Percentiles rank a stretch among this genome's conserved stretches.
Evolutionary conservation across 2,113 vertebrate genomes (phyloP).

Genomic region (Capricornis sumatraensis): DNA sequence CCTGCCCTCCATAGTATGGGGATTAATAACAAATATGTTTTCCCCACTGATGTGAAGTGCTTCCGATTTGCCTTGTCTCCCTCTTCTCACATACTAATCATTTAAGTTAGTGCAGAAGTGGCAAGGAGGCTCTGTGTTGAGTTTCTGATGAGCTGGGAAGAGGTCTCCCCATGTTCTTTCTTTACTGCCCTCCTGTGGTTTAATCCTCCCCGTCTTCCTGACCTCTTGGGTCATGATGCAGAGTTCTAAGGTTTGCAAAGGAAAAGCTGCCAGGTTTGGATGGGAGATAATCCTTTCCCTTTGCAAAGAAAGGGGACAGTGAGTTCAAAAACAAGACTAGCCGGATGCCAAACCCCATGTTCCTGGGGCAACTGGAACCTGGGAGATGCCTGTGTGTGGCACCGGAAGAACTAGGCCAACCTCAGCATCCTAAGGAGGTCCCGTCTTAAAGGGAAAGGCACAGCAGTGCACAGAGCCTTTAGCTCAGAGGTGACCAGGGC

Average conservation of each 20-base stretch:
- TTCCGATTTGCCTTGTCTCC: not conserved
- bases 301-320: not conserved
- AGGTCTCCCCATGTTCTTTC: not conserved
- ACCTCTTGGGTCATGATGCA: not conserved
- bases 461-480: too few species aligned
- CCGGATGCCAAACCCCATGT: not conserved
- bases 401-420: not conserved
- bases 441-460: not conserved
- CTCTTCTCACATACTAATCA: not conserved
- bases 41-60: not conserved
- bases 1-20: not conserved
- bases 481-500: too few species aligned
- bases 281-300: not conserved
- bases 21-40: not conserved
- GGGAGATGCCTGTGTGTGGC: not conserved
- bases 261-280: not conserved
- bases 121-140: not conserved
- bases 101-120: not conserved
- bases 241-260: not conserved
- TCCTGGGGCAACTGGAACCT: not conserved
- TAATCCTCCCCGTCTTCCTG: not conserved
- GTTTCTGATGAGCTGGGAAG: not conserved
- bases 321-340: not conserved
- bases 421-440: not conserved
- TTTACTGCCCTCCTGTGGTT: not conserved